phyloP scores from a whole-genome alignment of 1,140 invertebrate genomes.

The Maconellicoccus hirsutus region DNA sequence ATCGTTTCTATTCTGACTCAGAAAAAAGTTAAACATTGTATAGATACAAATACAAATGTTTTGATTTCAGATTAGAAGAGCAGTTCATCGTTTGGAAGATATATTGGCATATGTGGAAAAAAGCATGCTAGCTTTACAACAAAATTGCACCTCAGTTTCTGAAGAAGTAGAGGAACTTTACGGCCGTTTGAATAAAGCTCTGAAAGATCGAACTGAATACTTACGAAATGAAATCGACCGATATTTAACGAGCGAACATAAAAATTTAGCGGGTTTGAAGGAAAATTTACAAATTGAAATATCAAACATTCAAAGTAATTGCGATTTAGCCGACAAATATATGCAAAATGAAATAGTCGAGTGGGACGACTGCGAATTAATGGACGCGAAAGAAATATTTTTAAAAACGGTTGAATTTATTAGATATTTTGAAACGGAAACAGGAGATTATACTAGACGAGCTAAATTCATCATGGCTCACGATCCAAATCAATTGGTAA shows the following conservation, averaged over 20 bases:
- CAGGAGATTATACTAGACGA: slow-evolving; percentile 71
- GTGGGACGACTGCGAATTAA: slow-evolving; percentile 78
- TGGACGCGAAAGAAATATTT: slow-evolving; percentile 90
- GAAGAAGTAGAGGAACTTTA: slow-evolving; percentile 89
- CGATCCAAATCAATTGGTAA: slow-evolving; percentile 76
- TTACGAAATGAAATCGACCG: slow-evolving; percentile 78
- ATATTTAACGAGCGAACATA: slow-evolving; percentile 69
- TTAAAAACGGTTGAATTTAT: slow-evolving; percentile 87
- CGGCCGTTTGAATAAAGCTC: slow-evolving; percentile 71
- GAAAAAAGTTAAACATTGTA: too few species aligned
- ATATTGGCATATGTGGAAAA: slow-evolving; percentile 70
- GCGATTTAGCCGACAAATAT: slow-evolving; percentile 90
- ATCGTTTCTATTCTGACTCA: too few species aligned
- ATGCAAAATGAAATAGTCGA: slow-evolving; percentile 67
- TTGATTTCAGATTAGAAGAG: slow-evolving; percentile 51
- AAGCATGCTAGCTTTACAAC: slow-evolving; percentile 68
- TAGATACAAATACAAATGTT: too few species aligned
- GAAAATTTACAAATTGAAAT: slow-evolving; percentile 87
- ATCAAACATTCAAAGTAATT: slow-evolving; percentile 84
- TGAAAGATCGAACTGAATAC: slow-evolving; percentile 82
- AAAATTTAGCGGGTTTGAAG: slow-evolving; percentile 71
- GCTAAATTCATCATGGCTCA: slow-evolving; percentile 75
- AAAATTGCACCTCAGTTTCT: slow-evolving; percentile 70
- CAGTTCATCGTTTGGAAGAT: slow-evolving; percentile 73
- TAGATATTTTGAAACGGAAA: slow-evolving; percentile 84